Conservation (phyloP, 1,140 invertebrate species). For the Calephelis nemesis region DNA sequence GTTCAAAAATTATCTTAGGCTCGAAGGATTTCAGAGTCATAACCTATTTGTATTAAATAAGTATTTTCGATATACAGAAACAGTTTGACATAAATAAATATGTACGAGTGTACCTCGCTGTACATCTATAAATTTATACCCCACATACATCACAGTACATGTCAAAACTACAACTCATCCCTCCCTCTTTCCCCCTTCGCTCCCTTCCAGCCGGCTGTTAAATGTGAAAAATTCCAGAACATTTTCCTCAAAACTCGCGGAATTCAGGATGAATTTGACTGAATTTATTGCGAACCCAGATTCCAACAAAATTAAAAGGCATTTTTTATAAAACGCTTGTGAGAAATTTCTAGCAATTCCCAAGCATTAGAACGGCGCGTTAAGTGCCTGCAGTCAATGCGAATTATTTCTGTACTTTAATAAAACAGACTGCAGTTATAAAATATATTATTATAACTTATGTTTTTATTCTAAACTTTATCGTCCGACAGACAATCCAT, state of each 20-base stretch:
- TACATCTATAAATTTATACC: background rate
- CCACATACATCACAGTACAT: conserved; percentile 11
- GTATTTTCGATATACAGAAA: too few relatives aligned
- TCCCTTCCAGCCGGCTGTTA: conserved; percentile 12
- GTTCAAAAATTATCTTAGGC: too few relatives aligned
- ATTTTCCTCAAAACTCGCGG: conserved; percentile 14
- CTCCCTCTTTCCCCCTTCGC: background rate
- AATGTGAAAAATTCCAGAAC: conserved; percentile 14
- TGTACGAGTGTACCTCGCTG: background rate
- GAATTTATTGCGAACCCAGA: conserved; percentile 15
- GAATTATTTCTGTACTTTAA: background rate
- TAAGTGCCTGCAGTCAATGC: background rate
- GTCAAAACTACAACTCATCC: conserved; percentile 16
- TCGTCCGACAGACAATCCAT: too few relatives aligned
- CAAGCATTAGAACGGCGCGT: background rate
- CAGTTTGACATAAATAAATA: background rate
- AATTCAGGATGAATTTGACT: conserved; percentile 15
- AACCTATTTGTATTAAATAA: too few relatives aligned
- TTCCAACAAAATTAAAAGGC: conserved; percentile 17
- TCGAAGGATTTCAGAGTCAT: too few relatives aligned
- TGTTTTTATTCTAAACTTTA: too few relatives aligned
- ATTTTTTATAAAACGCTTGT: conserved; percentile 10
- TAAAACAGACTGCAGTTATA: too few relatives aligned
- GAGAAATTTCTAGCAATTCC: conserved; percentile 1
- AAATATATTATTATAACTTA: too few relatives aligned